Percentiles rank a stretch among this genome's conserved stretches.
These are phyloP conservation scores for Tenthredo distinguenda DNA, from an alignment of 2,888 invertebrate genomes.

Conservation along the genomic window DNA sequence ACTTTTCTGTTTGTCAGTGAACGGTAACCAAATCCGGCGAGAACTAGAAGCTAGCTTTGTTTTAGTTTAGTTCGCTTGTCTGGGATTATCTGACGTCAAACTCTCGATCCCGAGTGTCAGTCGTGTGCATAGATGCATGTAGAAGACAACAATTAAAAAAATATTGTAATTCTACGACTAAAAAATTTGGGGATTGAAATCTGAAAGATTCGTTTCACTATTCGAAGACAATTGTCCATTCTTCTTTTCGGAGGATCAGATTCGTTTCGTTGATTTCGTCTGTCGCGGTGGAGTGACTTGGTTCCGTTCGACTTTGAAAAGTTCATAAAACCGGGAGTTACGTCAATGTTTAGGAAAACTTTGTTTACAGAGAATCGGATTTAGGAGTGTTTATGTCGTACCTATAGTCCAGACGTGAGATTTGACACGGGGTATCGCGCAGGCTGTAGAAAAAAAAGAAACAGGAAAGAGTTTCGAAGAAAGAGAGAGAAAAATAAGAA, in stretches of 20 bases:
- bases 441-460: neutral
- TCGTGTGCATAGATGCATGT: neutral
- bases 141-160: neutral
- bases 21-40: constrained; percentile 27
- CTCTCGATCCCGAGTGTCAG: neutral
- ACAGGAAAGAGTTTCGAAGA: neutral
- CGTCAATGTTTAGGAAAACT: constrained; percentile 44
- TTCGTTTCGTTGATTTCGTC: neutral
- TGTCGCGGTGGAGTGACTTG: neutral
- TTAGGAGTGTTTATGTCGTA: constrained; percentile 46
- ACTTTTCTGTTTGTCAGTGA: neutral
- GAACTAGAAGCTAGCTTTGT: constrained; percentile 9
- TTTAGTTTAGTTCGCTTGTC: constrained; percentile 2
- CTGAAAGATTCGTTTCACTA: neutral
- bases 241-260: neutral
- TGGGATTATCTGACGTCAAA: constrained; percentile 27
- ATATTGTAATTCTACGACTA: neutral
- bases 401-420: neutral
- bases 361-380: constrained; percentile 30
- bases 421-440: constrained; percentile 24
- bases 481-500: neutral
- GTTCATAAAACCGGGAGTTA: constrained; percentile 17
- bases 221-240: neutral
- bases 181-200: neutral
- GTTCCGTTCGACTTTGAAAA: neutral